Evolutionary conservation across 2,888 invertebrate genomes (phyloP).

Genomic region (Sphinx pinastri): DNA sequence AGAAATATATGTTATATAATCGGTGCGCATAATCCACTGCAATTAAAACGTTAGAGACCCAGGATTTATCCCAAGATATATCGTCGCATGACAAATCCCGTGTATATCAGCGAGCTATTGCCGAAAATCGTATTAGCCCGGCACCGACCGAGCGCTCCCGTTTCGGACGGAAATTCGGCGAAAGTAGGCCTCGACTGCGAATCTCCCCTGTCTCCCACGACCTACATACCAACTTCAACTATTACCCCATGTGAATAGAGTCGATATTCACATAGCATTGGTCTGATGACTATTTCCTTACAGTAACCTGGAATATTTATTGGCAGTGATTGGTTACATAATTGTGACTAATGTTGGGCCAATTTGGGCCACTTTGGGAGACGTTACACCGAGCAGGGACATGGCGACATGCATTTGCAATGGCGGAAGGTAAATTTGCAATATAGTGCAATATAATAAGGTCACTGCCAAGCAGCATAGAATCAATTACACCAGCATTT

Average conservation of each 20-base stretch:
- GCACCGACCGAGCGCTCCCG: constrained; percentile 60
- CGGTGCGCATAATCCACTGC: too few species aligned
- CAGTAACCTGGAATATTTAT: constrained; percentile 28
- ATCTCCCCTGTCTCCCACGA: constrained; percentile 33
- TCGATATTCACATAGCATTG: neutral
- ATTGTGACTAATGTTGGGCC: constrained; percentile 18
- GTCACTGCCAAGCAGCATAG: too few species aligned
- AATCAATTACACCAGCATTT: too few species aligned
- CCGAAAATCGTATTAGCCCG: constrained; percentile 63
- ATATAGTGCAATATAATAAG: neutral
- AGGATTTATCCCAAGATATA: constrained; percentile 5
- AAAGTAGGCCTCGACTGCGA: constrained; percentile 58
- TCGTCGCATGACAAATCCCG: constrained; percentile 1
- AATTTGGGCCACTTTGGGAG: neutral
- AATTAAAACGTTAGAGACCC: neutral
- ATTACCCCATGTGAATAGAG: neutral
- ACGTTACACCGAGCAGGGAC: neutral
- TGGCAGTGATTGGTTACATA: constrained; percentile 26
- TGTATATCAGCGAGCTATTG: constrained; percentile 37
- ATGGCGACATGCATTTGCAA: neutral
- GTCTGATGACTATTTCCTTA: constrained; percentile 24
- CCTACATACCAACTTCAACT: neutral
- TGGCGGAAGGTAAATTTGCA: neutral
- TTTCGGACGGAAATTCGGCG: constrained; percentile 59
- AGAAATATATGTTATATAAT: too few species aligned